Base-by-base conservation (phyloP, 2,113 vertebrate species). In the Anoplopoma fimbria region DNA sequence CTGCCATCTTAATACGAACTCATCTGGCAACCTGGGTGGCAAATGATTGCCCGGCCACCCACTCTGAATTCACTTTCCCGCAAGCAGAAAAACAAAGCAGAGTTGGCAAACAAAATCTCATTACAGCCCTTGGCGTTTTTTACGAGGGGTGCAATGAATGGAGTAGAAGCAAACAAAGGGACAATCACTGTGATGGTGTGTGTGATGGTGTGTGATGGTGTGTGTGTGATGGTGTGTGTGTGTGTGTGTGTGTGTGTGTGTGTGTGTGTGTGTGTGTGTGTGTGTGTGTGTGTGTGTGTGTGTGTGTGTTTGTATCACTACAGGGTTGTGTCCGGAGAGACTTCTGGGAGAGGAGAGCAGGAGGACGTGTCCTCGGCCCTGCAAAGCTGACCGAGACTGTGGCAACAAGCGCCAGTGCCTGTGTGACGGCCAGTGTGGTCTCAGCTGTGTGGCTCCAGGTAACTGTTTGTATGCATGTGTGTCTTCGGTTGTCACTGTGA, bases 391-490 rank as follows among this genome's bases (percentile, higher is more conserved):
- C 82, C 77, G 23, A 21, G 94, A 94, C 75, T 96, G 96, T 79
- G 93, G 91, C 29, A 93, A 65, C 86, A 96, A 92, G 70, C 94
- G 94, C 2, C 94, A 92, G 85, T 96, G 96, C 87, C 87, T 95
- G 70, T 97, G 96, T 49, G 95, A 97, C 9, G 96, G 95, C 34
- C 90, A 93, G 34, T 97, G 96, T 86, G 96, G 96, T 67, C 89
- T 96, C 92, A 97, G 96, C 95, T 97, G 96, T 76, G 94, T 97
- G 79, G 91, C 84, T 87, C 93, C 95, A 93, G 94, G 95, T 96
- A 91, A 76, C 63, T 81, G 17, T 83, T 65, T 82, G 70, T 73
- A 58, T 87, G 73, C 69, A 67, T 83, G 75, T 84, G 88, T 89
- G 83, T 21, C 53, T 51, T 73, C 64, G 27, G 38, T 89, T 42